Conservation (phyloP, 2,888 invertebrate species). For the Adelognathus sp. region DNA sequence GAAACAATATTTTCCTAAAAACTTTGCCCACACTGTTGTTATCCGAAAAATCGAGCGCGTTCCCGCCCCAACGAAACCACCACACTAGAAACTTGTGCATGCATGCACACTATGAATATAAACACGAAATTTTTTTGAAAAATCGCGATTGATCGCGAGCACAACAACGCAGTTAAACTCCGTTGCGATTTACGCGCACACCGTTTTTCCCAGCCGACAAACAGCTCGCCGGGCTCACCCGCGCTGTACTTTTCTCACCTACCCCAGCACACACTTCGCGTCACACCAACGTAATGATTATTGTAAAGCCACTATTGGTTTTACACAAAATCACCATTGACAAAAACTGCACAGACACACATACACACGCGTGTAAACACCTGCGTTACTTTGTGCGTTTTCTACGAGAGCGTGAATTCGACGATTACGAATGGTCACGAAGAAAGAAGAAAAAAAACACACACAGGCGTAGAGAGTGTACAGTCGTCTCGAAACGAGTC, state of each 20-base stretch:
- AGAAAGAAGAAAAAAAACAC: neutral
- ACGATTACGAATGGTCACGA: constrained; percentile 23
- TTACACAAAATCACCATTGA: neutral
- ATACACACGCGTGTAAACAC: neutral
- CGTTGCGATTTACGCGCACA: constrained; percentile 51
- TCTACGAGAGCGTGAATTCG: constrained; percentile 7
- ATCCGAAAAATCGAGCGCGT: neutral
- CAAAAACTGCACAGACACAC: neutral
- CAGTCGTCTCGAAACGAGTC: constrained; percentile 11
- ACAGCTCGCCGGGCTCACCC: constrained; percentile 56
- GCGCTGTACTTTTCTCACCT: constrained; percentile 31
- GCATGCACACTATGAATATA: neutral
- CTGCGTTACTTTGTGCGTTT: neutral
- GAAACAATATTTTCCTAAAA: no score
- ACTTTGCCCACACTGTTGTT: neutral
- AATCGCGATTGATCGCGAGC: neutral
- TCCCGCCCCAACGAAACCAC: neutral
- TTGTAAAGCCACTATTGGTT: neutral
- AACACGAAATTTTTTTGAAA: neutral
- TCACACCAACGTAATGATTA: constrained; percentile 12
- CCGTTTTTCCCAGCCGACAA: constrained; percentile 55
- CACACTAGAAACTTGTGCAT: neutral
- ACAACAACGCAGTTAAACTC: neutral
- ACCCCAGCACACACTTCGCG: constrained; percentile 37
- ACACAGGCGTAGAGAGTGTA: neutral